phyloP scores from a whole-genome alignment of 2,797 vertebrate genomes.

The Benthosema pterotum region DNA sequence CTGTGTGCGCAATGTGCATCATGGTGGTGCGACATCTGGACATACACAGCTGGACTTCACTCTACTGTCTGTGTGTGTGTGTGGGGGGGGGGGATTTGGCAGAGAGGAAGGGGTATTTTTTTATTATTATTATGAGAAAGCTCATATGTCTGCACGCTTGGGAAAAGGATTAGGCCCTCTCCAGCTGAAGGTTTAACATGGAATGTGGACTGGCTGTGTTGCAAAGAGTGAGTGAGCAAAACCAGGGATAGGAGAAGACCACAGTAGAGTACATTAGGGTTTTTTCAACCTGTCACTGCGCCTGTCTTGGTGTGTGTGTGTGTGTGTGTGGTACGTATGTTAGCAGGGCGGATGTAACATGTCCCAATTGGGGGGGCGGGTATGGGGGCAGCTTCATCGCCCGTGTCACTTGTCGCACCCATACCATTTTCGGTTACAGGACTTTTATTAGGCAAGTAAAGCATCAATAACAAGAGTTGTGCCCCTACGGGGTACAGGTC shows the following conservation, averaged over 20 bases:
- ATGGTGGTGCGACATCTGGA: no score
- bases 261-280: constrained; percentile 1
- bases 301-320: no score
- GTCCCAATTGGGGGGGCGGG: no score
- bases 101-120: background rate
- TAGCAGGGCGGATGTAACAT: no score
- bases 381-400: no score
- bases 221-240: background rate
- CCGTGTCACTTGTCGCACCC: no score
- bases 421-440: no score
- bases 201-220: background rate
- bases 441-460: no score
- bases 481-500: no score
- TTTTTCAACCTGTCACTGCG: constrained; percentile 10
- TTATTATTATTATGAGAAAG: background rate
- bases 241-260: background rate
- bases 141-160: background rate
- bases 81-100: background rate
- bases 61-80: no score
- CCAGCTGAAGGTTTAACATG: constrained; percentile 1
- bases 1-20: background rate
- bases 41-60: constrained; percentile 15
- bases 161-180: background rate
- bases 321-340: constrained; percentile 20
- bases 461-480: no score